Percentiles rank a stretch among this genome's conserved stretches.
phyloP scores from a whole-genome alignment of 2,113 vertebrate species.

The Gallinago media region DNA sequence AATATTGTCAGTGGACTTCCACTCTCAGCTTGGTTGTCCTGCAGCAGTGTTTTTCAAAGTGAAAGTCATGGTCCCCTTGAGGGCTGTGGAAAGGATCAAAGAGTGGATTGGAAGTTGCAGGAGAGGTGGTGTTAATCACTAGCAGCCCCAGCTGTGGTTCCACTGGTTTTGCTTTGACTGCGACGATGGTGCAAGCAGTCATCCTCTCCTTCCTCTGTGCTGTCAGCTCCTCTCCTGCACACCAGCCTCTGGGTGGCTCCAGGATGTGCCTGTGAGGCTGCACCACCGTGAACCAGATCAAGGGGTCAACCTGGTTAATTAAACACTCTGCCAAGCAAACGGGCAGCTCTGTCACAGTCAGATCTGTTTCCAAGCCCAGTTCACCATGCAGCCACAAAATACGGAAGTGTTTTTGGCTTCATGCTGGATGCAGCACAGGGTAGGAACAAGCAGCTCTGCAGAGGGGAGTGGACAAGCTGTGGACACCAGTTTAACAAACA shows the following conservation, averaged over 20 bases:
- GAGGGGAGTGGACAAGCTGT: background rate
- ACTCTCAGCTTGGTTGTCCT: background rate
- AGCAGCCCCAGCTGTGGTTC: background rate
- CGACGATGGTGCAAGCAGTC: fast-evolving
- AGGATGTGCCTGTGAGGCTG: fast-evolving
- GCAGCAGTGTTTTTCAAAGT: background rate
- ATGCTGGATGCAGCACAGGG: background rate
- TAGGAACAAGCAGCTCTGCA: background rate
- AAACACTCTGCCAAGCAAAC: background rate
- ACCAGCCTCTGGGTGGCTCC: background rate
- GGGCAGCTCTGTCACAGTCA: fast-evolving
- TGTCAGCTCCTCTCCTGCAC: background rate
- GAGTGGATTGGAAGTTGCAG: background rate
- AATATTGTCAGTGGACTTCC: background rate
- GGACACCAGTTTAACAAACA: background rate
- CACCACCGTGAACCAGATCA: background rate
- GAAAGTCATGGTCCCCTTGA: background rate
- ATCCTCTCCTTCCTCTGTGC: fast-evolving
- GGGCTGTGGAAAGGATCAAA: background rate
- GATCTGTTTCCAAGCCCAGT: background rate
- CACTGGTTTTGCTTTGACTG: background rate
- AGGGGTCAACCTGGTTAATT: fast-evolving
- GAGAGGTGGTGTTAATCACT: background rate
- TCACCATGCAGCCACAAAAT: background rate
- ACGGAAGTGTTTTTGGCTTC: background rate